Evolutionary conservation across 2,797 vertebrate species (phyloP), one percentile per base, ranked within the genome.

Genomic region (Notolabrus celidotus): DNA sequence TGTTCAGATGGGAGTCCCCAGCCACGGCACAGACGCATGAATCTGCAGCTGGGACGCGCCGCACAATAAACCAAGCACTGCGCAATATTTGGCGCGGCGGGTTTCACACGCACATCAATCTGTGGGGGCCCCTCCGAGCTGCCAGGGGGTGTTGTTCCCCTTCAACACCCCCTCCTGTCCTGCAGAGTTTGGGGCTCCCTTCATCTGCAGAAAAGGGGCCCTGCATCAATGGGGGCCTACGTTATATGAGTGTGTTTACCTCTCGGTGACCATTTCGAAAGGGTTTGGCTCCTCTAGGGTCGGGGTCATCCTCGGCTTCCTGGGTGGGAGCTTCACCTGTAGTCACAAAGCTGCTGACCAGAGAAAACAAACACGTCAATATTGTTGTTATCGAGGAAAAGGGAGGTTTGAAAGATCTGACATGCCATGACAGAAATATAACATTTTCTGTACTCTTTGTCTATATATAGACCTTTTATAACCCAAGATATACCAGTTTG

Each of bases 41-140:
- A 88, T 89, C 79, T 77, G 43, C 27, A 2, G 56, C 57, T 49
- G 27, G 3, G 77, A 71, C 54, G 0, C 45, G 0, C 20, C 6
- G 58, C 71, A 86, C 85, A 85, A 80, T 86, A 27, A 73, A 53
- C 61, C 46, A 0, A 9, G 6, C 42, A 5, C 68, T 58, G 71
- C 42, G 19, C 81, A 29, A 73, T 77, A 80, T 71, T 73, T 59
- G 45, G 34, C 61, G 29, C 38, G 36, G 45, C 57, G 38, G 54
- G 45, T 82, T 90, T 92, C 87, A 92, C 90, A 91, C 74, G 36
- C 60, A 77, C 87, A 90, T 91, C 80, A 90, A 89, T 91, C 86
- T 85, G 66, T 0, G 52, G 25, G 56, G 77, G 66, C 84, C 69
- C 84, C 85, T 59, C 59, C 77, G 61, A 57, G 64, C 77, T 86